Conservation (phyloP, 2,888 invertebrate species). For the Polyploca ridens region DNA sequence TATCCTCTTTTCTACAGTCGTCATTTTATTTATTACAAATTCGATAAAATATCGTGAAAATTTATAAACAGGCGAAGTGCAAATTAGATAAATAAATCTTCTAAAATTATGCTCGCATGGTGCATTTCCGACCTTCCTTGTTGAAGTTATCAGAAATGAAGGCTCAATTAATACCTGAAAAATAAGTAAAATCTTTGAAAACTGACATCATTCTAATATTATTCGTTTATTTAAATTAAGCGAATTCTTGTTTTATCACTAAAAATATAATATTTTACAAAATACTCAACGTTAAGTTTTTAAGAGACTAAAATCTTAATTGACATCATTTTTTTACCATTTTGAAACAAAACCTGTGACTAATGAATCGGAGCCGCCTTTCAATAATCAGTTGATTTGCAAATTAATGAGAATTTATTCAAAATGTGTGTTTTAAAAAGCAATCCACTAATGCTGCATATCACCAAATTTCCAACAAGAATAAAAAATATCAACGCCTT, state of each 20-base stretch:
- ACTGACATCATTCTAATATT: too few relatives aligned
- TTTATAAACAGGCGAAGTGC: too few relatives aligned
- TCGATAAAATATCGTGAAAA: neutral
- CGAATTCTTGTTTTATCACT: too few relatives aligned
- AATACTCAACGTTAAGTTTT: too few relatives aligned
- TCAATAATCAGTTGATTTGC: neutral
- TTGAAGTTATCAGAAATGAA: too few relatives aligned
- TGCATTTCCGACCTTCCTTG: too few relatives aligned
- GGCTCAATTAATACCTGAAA: too few relatives aligned
- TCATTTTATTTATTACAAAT: constrained; percentile 1
- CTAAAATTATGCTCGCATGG: too few relatives aligned
- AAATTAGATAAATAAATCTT: too few relatives aligned
- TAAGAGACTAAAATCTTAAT: neutral
- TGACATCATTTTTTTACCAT: neutral
- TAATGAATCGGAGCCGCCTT: neutral
- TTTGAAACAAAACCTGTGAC: neutral
- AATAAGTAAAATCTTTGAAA: too few relatives aligned
- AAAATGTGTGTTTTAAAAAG: neutral
- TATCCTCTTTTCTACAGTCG: neutral
- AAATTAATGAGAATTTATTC: neutral
- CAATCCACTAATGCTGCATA: neutral
- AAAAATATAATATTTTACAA: too few relatives aligned
- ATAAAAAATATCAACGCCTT: constrained; percentile 18
- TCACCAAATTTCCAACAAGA: neutral
- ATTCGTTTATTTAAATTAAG: too few relatives aligned